These are phyloP conservation scores for Macroteleia sp. DNA, from an alignment of 2,888 invertebrate genomes.

Conservation along the genomic window DNA sequence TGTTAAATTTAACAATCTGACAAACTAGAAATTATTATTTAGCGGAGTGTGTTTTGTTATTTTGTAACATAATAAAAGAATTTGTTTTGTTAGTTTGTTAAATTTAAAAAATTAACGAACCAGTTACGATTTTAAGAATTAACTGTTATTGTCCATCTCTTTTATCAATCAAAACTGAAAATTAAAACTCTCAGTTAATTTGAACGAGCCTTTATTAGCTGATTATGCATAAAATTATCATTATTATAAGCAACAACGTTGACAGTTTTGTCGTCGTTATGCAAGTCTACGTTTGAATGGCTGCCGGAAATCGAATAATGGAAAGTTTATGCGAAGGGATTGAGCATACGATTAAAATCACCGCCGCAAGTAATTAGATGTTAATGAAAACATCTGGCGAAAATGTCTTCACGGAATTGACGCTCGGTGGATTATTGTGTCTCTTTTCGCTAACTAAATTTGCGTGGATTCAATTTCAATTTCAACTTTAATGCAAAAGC, in stretches of 20 bases:
- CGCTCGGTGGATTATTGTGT: background rate
- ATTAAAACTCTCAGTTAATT: conserved; percentile 14
- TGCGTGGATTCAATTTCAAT: background rate
- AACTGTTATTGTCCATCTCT: too few species aligned
- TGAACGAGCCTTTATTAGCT: background rate
- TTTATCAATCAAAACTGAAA: too few species aligned
- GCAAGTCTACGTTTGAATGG: conserved; percentile 34
- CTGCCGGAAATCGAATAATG: conserved; percentile 45
- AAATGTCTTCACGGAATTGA: conserved; percentile 21
- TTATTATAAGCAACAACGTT: conserved; percentile 6
- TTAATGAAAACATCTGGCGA: conserved; percentile 35
- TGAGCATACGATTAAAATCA: conserved; percentile 34
- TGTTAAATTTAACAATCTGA: too few species aligned
- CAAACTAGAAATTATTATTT: too few species aligned
- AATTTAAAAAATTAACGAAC: too few species aligned
- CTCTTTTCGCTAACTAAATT: background rate
- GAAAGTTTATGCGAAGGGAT: conserved; percentile 39
- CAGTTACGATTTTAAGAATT: too few species aligned
- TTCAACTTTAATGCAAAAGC: background rate
- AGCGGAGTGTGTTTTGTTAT: too few species aligned
- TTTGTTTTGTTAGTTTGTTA: too few species aligned
- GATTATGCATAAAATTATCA: conserved; percentile 28
- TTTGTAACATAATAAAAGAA: too few species aligned
- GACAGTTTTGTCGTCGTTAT: conserved; percentile 37
- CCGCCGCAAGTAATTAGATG: conserved; percentile 34